Percentiles rank a stretch among this genome's conserved stretches.
phyloP scores from a whole-genome alignment of 1,140 invertebrate genomes.

The Melitaea cinxia region DNA sequence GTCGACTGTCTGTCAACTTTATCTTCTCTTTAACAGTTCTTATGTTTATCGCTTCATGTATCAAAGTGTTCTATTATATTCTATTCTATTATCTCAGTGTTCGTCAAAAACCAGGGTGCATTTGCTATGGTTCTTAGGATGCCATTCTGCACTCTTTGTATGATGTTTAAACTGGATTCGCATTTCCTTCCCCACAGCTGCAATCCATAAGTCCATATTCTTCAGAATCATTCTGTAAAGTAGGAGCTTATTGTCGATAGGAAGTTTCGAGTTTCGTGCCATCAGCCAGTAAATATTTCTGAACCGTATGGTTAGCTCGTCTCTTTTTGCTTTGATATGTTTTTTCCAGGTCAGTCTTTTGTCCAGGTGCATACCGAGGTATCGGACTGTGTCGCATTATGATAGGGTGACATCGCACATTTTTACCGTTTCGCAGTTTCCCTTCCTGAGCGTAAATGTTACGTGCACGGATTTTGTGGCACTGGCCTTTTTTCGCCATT shows the following conservation, averaged over 20 bases:
- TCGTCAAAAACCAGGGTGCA: too few species aligned
- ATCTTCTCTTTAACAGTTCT: neutral
- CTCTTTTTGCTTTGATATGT: constrained; percentile 42
- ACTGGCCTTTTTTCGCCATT: too few species aligned
- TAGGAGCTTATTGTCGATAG: constrained; percentile 37
- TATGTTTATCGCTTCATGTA: constrained; percentile 1
- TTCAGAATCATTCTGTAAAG: too few species aligned
- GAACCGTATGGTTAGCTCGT: constrained; percentile 31
- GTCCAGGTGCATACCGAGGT: constrained; percentile 33
- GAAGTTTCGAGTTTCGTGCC: constrained; percentile 23
- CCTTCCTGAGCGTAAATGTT: too few species aligned
- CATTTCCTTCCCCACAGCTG: constrained; percentile 35
- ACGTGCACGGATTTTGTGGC: too few species aligned
- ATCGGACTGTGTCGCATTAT: constrained; percentile 18
- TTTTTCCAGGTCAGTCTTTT: constrained; percentile 41
- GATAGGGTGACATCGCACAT: too few species aligned
- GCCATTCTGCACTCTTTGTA: neutral
- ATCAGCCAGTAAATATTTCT: constrained; percentile 36
- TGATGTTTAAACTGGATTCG: neutral
- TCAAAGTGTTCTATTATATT: too few species aligned
- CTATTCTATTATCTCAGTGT: too few species aligned
- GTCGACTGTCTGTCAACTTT: too few species aligned
- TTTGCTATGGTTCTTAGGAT: too few species aligned
- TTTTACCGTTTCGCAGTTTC: too few species aligned
- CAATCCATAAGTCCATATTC: constrained; percentile 39